A percentile compares a stretch with the other conserved stretches of the same genome.
Conservation (phyloP, 1,140 invertebrate genomes). For the Camponotus pennsylvanicus region DNA sequence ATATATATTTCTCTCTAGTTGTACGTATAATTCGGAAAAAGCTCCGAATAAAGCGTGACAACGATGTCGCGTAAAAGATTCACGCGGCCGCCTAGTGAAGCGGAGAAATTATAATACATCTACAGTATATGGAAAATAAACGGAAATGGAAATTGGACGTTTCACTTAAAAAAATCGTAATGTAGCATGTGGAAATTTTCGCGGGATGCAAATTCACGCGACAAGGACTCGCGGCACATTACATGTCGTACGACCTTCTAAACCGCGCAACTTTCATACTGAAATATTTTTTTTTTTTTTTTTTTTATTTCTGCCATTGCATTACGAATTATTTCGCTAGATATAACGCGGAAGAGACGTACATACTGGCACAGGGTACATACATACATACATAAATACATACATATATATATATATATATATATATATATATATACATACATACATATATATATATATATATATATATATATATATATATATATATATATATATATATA, state of each 20-base stretch:
- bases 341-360: constrained; percentile 32
- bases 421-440: background rate
- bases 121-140: constrained; percentile 28
- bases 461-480: background rate
- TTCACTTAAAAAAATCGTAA: constrained; percentile 46
- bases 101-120: constrained; percentile 2
- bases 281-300: background rate
- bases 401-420: background rate
- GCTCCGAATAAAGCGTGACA: constrained; percentile 4
- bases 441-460: background rate
- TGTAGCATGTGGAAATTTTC: constrained; percentile 51
- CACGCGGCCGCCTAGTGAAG: background rate
- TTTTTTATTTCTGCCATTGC: constrained; percentile 49
- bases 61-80: constrained; percentile 21
- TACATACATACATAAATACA: background rate
- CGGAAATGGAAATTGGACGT: constrained; percentile 37
- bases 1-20: background rate
- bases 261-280: constrained; percentile 47
- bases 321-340: constrained; percentile 59
- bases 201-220: constrained; percentile 41
- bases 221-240: constrained; percentile 1
- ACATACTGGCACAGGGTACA: background rate
- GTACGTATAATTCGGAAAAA: background rate
- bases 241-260: constrained; percentile 31
- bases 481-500: background rate